phyloP scores from a whole-genome alignment of 2,113 vertebrate species.

The Cisticola juncidis region DNA sequence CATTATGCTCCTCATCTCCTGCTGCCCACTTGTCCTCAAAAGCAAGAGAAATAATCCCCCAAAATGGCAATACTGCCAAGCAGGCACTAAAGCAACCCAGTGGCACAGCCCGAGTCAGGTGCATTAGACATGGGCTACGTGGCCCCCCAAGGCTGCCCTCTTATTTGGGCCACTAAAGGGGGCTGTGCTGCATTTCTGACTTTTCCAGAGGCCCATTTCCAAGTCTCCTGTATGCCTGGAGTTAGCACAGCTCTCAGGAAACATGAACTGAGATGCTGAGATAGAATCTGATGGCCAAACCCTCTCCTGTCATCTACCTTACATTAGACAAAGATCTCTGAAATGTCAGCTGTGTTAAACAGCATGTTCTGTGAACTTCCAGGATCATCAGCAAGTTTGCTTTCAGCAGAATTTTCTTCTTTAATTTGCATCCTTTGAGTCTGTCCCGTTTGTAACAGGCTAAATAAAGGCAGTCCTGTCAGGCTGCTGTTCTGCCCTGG shows the following conservation, averaged over 20 bases:
- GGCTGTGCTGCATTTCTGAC: background rate
- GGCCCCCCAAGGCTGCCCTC: background rate
- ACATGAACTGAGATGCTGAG: background rate
- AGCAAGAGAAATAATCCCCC: background rate
- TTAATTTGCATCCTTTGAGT: background rate
- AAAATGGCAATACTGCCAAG: background rate
- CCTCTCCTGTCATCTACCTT: background rate
- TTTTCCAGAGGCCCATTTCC: background rate
- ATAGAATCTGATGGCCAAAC: background rate
- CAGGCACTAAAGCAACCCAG: background rate
- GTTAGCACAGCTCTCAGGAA: background rate
- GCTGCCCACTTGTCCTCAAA: background rate
- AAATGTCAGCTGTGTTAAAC: background rate
- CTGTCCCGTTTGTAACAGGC: background rate
- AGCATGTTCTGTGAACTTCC: background rate
- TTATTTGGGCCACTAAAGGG: background rate
- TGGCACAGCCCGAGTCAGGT: background rate
- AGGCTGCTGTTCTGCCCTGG: background rate
- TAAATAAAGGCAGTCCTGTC: background rate
- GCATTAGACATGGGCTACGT: background rate
- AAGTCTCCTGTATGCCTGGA: background rate
- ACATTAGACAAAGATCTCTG: background rate
- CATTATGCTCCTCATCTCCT: background rate
- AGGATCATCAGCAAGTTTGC: background rate
- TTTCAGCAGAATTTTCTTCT: background rate